Evolutionary conservation across 2,797 vertebrate genomes (phyloP).

Genomic region (Merluccius polli): DNA sequence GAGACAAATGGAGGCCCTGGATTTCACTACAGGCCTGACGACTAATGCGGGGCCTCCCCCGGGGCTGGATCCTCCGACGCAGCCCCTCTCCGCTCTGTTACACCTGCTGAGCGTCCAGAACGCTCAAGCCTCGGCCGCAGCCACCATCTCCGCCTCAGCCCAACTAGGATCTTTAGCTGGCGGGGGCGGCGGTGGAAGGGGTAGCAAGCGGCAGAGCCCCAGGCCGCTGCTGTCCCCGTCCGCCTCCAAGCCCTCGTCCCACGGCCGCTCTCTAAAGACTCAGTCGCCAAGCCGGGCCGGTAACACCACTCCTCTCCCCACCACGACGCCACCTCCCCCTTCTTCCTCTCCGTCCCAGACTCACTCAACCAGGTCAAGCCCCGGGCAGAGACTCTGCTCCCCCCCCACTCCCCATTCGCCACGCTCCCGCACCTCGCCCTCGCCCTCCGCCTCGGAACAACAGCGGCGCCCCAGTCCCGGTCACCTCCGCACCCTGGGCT

Average conservation of each 20-base stretch:
- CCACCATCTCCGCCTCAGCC: conserved; percentile 32
- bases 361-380: conserved; percentile 40
- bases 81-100: conserved; percentile 75
- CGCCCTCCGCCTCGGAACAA: conserved; percentile 16
- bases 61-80: conserved; percentile 65
- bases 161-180: conserved; percentile 41
- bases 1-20: conserved; percentile 63
- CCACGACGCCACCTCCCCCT: conserved; percentile 35
- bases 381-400: conserved; percentile 48
- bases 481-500: conserved; percentile 33
- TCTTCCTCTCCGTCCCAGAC: conserved; percentile 40
- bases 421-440: conserved; percentile 38
- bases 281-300: conserved; percentile 46
- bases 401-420: conserved; percentile 24
- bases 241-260: conserved; percentile 42
- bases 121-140: conserved; percentile 57
- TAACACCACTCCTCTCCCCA: conserved; percentile 54
- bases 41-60: conserved; percentile 37
- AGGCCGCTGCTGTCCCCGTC: conserved; percentile 48
- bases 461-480: conserved; percentile 38
- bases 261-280: conserved; percentile 39
- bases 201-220: conserved; percentile 53
- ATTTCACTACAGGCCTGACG: conserved; percentile 62
- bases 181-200: conserved; percentile 43
- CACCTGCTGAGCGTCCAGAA: conserved; percentile 77